Evolutionary conservation across 1,140 invertebrate genomes (phyloP), one percentile per base, ranked within the genome.

Genomic region (Anastrepha ludens): DNA sequence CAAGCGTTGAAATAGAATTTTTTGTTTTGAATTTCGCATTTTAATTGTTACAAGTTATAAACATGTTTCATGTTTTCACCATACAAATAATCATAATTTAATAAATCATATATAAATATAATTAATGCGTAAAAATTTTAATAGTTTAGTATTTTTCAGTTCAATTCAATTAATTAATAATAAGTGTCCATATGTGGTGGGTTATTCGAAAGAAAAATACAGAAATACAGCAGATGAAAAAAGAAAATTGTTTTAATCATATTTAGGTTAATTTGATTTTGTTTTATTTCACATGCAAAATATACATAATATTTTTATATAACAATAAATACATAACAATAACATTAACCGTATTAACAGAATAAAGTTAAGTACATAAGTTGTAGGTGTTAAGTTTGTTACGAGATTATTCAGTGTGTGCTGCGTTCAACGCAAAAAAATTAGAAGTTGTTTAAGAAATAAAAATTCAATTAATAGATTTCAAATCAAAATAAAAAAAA

Each of bases 241-340:
- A 86, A 86, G 50, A 60, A 86, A 86, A 86, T 60, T 86, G 39
- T 15, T 60, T 86, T 86, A 81, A 55, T 81, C n/a, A 81, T 58
- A 86, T 50, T 86, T 86, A 50, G 55, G 59, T 62, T 86, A 86
- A 62, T 86, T 59, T 81, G n/a, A 55, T 60, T 86, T 62, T 17
- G n/a, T 62, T 86, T 86, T 86, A 86, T 86, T 86, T 86, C 9
- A 58, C 74, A 81, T 81, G 74, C 74, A 81, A 50, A 81, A 55
- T 81, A 81, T 81, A 55, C n/a, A 81, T 81, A 81, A 81, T 81
- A 81, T 81, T 58, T 81, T 58, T 58, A 29, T 85, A 58, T 85
- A 58, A 55, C n/a, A 85, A 85, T 39, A 58, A 85, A 59, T 29
- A 85, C 17, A 85, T 15, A 74, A 74, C 41, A 74, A 74, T 74